These are phyloP conservation scores for Eurypyga helias DNA, from an alignment of 2,113 vertebrate genomes.

Conservation along the genomic window DNA sequence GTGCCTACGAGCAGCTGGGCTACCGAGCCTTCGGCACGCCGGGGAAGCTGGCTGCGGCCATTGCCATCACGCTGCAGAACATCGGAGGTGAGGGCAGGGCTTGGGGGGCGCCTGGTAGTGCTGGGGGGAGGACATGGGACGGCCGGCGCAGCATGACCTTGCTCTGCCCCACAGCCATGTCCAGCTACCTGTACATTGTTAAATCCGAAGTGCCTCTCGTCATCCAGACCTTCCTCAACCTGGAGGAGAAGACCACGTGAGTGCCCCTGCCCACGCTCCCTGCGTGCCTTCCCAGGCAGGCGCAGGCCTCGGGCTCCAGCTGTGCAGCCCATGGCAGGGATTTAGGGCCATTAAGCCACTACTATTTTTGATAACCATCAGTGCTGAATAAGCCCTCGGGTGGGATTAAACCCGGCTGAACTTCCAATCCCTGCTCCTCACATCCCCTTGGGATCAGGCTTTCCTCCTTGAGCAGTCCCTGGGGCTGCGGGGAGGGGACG, in stretches of 20 bases:
- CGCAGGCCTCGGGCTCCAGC: conserved; percentile 26
- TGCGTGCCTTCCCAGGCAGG: neutral
- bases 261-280: conserved; percentile 40
- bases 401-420: conserved; percentile 68
- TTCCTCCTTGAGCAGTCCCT: neutral
- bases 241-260: conserved; percentile 85
- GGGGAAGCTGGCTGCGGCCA: conserved; percentile 92
- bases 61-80: conserved; percentile 95
- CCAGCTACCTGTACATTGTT: conserved; percentile 97
- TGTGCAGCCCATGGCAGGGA: conserved; percentile 63
- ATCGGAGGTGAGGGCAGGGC: conserved; percentile 84
- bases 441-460: conserved; percentile 42
- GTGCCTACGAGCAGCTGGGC: conserved; percentile 95
- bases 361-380: conserved; percentile 71
- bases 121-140: neutral
- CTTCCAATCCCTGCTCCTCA: conserved; percentile 64
- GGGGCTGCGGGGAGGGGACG: fast-evolving
- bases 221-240: conserved; percentile 93
- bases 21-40: conserved; percentile 93
- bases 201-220: conserved; percentile 97
- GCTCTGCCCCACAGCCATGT: conserved; percentile 87
- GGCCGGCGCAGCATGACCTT: fast-evolving
- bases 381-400: conserved; percentile 57
- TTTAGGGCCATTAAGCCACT: conserved; percentile 69
- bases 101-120: fast-evolving